Evolutionary conservation across 1,140 invertebrate species (phyloP).

Genomic region (Drosophila pallidifrons): DNA sequence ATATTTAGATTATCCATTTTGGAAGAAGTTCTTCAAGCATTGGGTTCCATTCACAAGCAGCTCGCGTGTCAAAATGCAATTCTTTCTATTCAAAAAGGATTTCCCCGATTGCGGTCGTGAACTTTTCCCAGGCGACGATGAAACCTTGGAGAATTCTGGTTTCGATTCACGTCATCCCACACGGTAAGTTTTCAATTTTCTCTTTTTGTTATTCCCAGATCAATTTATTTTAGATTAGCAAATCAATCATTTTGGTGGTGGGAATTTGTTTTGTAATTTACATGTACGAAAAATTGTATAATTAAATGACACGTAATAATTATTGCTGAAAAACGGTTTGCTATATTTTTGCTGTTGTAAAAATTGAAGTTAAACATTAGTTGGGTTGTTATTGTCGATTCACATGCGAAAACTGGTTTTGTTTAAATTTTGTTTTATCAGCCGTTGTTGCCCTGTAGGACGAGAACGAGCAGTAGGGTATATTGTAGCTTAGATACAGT

Average conservation of each 20-base stretch:
- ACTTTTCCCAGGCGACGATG: conserved; percentile 63
- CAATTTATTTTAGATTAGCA: conserved; percentile 3
- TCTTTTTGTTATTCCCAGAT: conserved; percentile 6
- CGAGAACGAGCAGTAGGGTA: neutral
- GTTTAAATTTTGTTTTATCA: conserved; percentile 30
- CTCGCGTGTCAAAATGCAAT: conserved; percentile 73
- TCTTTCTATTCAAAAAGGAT: conserved; percentile 75
- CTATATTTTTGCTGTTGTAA: conserved; percentile 1
- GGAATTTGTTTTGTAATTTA: neutral
- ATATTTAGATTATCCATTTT: conserved; percentile 68
- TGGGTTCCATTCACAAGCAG: conserved; percentile 68
- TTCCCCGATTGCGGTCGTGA: conserved; percentile 79
- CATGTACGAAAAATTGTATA: neutral
- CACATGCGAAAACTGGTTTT: conserved; percentile 41
- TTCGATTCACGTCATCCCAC: conserved; percentile 80
- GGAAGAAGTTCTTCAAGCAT: conserved; percentile 79
- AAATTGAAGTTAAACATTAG: neutral
- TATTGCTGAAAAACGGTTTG: neutral
- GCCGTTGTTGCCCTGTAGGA: conserved; percentile 2
- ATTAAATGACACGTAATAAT: neutral
- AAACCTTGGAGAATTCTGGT: conserved; percentile 64
- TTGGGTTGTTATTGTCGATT: conserved; percentile 6
- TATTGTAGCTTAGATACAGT: neutral
- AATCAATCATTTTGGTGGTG: neutral
- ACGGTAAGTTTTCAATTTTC: conserved; percentile 47